phyloP scores from a whole-genome alignment of 2,113 vertebrate species.

The Mastomys natalensis region DNA sequence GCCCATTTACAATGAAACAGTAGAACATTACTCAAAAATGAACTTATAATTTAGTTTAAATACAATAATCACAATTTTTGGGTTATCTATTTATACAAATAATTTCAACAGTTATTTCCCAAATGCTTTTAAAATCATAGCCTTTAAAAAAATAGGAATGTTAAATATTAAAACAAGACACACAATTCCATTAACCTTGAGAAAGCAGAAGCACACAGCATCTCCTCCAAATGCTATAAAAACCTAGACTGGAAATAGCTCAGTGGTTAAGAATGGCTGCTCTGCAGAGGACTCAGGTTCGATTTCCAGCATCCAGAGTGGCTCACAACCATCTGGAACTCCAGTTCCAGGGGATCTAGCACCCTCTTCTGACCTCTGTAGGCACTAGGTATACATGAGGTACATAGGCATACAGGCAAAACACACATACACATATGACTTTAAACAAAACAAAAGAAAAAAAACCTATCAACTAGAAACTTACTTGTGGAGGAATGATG shows the following conservation, averaged over 20 bases:
- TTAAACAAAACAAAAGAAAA: neutral
- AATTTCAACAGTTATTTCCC: neutral
- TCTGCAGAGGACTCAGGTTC: neutral
- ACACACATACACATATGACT: neutral
- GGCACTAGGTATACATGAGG: neutral
- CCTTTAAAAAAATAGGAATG: constrained; percentile 4
- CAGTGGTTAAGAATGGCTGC: neutral
- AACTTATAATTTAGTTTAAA: constrained; percentile 1
- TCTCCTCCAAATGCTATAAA: constrained; percentile 51
- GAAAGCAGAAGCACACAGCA: constrained; percentile 16
- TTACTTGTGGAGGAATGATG: constrained; percentile 97
- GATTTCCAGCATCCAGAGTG: neutral
- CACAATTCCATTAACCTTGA: constrained; percentile 20
- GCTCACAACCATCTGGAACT: neutral
- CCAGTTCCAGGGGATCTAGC: neutral
- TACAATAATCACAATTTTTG: neutral
- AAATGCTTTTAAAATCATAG: constrained; percentile 40
- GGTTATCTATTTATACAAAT: neutral
- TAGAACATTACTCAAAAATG: neutral
- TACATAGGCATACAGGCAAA: neutral
- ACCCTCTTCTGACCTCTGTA: neutral
- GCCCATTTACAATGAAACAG: neutral
- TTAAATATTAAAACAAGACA: constrained; percentile 19
- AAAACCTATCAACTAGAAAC: constrained; percentile 72
- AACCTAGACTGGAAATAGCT: neutral